Evolutionary conservation across 2,797 vertebrate species (phyloP), one percentile per base, ranked within the genome.

Genomic region (Zenarchopterus dispar): DNA sequence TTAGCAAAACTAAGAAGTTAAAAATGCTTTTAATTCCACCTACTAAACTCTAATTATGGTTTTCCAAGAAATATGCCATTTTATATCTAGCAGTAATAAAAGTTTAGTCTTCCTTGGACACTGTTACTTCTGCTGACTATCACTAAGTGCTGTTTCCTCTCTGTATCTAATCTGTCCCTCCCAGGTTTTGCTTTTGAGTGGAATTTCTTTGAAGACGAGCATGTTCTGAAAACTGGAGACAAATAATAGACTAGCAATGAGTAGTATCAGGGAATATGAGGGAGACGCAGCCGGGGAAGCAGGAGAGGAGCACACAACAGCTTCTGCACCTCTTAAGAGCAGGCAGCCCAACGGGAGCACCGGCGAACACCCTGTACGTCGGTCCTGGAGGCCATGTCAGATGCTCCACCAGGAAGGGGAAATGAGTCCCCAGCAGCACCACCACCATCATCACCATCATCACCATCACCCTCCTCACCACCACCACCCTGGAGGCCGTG

Each of bases 311-410:
- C 73, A 64, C 44, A 67, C 51, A 54, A 47, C 16, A 2, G 47
- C 62, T 16, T 15, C 67, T 0, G 65, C 8, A 0, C 56, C 81
- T 17, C 67, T 9, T 4, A 80, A 78, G 54, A 78, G 44, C 73
- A 64, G 83, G 56, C 81, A 83, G 62, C 41, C 70, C 44, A 86
- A 88, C 1, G 89, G 80, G 19, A 62, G 63, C 2, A 5, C 74
- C 0, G 73, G 68, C 1, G 90, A 92, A 23, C 70, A 87, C 5
- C 50, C 88, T 15, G 56, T 73, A 17, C 75, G 91, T 42, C 86
- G 88, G 46, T 90, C 89, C 57, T 93, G 92, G 93, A 90, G 93
- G 64, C 93, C 93, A 0, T 93, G 93, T 49, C 93, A 94, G 77
- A 90, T 92, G 79, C 82, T 86, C 59, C 89, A 82, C 77, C 91